Evolutionary conservation across 2,797 vertebrate genomes (phyloP).

Genomic region (Chiloscyllium punctatum): DNA sequence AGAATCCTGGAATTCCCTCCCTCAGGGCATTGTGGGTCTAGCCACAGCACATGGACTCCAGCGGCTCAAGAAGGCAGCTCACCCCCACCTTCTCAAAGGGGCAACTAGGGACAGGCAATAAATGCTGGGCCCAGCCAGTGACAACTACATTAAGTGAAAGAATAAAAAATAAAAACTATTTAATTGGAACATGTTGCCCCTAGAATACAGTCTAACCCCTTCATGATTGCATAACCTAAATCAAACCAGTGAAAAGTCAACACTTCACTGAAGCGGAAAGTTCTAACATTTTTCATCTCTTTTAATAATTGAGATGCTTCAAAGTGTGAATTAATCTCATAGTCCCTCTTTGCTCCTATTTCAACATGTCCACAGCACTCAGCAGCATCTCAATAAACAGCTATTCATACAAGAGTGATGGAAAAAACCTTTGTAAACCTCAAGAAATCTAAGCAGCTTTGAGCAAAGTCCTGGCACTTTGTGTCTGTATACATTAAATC

Average conservation of each 20-base stretch:
- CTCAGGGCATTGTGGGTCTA: not conserved
- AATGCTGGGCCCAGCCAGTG: too few species aligned
- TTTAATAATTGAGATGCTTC: not conserved
- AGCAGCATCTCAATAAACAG: not conserved
- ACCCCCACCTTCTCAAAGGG: too few species aligned
- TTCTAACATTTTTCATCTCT: not conserved
- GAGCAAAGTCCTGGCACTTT: not conserved
- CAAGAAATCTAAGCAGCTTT: not conserved
- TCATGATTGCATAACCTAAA: not conserved
- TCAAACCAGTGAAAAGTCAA: not conserved
- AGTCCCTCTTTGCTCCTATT: not conserved
- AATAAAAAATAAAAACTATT: not conserved
- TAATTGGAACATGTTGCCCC: not conserved
- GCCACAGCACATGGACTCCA: not conserved
- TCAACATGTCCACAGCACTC: not conserved
- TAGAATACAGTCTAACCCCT: not conserved
- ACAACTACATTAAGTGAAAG: too few species aligned
- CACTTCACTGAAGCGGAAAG: not conserved
- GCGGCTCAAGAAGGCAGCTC: too few species aligned
- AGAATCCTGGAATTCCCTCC: not conserved
- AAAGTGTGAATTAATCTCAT: not conserved
- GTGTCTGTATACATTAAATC: not conserved
- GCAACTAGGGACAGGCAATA: too few species aligned
- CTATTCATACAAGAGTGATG: not conserved
- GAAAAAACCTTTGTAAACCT: not conserved